phyloP scores from a whole-genome alignment of 2,888 invertebrate species.

The Tipula lateralis region DNA sequence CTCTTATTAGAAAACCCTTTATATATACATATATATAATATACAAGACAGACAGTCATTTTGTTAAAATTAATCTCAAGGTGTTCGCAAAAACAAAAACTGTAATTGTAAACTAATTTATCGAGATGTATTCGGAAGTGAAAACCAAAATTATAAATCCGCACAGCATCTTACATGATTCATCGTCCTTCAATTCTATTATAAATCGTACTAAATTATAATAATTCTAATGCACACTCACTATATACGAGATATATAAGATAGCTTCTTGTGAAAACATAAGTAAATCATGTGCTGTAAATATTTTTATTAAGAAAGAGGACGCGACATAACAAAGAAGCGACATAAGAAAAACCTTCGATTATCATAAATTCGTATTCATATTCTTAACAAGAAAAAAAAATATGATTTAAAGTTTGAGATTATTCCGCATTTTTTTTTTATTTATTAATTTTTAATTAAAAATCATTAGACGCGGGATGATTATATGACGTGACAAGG shows the following conservation, averaged over 20 bases:
- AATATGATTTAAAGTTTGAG: not conserved
- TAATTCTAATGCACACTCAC: not conserved
- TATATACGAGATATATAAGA: not conserved
- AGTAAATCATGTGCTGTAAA: not conserved
- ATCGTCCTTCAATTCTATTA: not conserved
- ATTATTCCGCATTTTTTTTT: not conserved
- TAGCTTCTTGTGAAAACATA: not conserved
- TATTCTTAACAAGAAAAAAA: not conserved
- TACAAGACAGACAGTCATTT: not conserved
- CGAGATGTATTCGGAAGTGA: not conserved
- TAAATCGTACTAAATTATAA: not conserved
- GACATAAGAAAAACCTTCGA: not conserved
- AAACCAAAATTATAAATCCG: not conserved
- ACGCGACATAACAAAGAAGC: not conserved
- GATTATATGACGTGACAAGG: not conserved
- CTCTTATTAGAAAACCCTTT: no score
- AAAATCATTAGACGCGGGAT: not conserved
- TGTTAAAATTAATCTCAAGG: not conserved
- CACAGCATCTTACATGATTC: not conserved
- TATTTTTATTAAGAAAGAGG: not conserved
- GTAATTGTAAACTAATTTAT: slow-evolving; percentile 12
- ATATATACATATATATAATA: not conserved
- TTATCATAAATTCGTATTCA: not conserved
- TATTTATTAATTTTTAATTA: not conserved
- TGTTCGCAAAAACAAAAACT: not conserved